Conservation (phyloP, 2,888 invertebrate genomes). For the Trissoscelio sp. region DNA sequence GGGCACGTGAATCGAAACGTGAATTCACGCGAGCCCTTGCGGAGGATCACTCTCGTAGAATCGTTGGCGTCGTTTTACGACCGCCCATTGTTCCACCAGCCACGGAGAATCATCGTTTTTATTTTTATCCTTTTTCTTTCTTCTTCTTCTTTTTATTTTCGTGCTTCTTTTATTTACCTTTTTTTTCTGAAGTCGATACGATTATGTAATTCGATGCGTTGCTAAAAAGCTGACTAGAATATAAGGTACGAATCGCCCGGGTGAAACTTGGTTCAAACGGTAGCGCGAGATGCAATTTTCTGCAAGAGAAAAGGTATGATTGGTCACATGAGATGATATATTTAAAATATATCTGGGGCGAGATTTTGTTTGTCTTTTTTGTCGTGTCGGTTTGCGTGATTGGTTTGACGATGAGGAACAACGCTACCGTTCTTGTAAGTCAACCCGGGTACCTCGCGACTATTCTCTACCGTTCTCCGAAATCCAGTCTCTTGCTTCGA, state of each 20-base stretch:
- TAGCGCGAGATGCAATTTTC: slow-evolving; percentile 19
- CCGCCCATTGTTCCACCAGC: slow-evolving; percentile 50
- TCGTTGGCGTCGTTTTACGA: slow-evolving; percentile 52
- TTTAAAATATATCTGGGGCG: slow-evolving; percentile 63
- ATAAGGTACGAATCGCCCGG: slow-evolving; percentile 76
- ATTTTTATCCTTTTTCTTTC: not conserved
- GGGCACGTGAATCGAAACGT: slow-evolving; percentile 55
- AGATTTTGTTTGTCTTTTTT: slow-evolving; percentile 35
- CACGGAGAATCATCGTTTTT: slow-evolving; percentile 41
- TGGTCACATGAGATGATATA: slow-evolving; percentile 62
- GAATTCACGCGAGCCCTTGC: slow-evolving; percentile 62
- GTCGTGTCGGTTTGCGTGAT: slow-evolving; percentile 36
- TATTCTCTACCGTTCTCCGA: slow-evolving; percentile 58
- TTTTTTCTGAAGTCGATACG: slow-evolving; percentile 64
- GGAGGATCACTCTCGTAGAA: slow-evolving; percentile 56
- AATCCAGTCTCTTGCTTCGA: slow-evolving; percentile 43
- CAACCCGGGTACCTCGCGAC: slow-evolving; percentile 62
- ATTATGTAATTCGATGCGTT: slow-evolving; percentile 77
- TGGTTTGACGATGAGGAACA: slow-evolving; percentile 22
- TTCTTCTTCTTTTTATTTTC: slow-evolving; percentile 9
- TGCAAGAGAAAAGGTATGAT: not conserved
- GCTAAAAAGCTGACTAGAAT: slow-evolving; percentile 83
- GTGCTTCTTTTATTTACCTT: slow-evolving; percentile 32
- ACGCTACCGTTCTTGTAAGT: slow-evolving; percentile 49
- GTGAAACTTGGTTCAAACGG: slow-evolving; percentile 43